phyloP scores from a whole-genome alignment of 1,140 invertebrate species.

The Pogonomyrmex barbatus region DNA sequence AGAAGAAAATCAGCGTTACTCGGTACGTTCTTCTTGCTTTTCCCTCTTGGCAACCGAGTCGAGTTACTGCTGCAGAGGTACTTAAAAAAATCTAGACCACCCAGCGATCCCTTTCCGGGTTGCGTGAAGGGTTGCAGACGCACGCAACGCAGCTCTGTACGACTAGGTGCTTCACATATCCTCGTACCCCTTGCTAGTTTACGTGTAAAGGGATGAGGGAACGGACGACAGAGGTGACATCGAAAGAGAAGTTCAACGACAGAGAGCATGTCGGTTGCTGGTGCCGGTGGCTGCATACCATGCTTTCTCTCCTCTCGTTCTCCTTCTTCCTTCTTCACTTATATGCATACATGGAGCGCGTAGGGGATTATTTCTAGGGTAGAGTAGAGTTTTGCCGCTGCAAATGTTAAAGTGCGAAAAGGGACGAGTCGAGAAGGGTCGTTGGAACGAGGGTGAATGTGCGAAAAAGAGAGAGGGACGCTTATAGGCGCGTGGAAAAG shows the following conservation, averaged over 20 bases:
- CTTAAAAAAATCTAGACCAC: constrained; percentile 83
- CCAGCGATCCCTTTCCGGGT: constrained; percentile 80
- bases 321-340: constrained; percentile 26
- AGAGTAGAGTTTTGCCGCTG: constrained; percentile 74
- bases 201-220: constrained; percentile 29
- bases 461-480: constrained; percentile 60
- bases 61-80: constrained; percentile 57
- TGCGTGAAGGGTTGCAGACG: constrained; percentile 73
- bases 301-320: constrained; percentile 41
- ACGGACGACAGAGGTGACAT: constrained; percentile 14
- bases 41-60: constrained; percentile 70
- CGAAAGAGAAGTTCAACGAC: constrained; percentile 63
- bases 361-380: constrained; percentile 79
- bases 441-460: constrained; percentile 66
- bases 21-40: constrained; percentile 37
- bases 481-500: constrained; percentile 49
- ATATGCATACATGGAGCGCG: constrained; percentile 73
- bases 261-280: constrained; percentile 67
- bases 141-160: constrained; percentile 64
- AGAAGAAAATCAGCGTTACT: constrained; percentile 24
- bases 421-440: constrained; percentile 69
- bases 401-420: constrained; percentile 81
- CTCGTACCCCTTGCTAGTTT: constrained; percentile 36
- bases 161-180: constrained; percentile 68
- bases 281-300: constrained; percentile 61